phyloP scores from a whole-genome alignment of 37 sponge, comb jelly and placozoan genomes.

The Spongilla lacustris region DNA sequence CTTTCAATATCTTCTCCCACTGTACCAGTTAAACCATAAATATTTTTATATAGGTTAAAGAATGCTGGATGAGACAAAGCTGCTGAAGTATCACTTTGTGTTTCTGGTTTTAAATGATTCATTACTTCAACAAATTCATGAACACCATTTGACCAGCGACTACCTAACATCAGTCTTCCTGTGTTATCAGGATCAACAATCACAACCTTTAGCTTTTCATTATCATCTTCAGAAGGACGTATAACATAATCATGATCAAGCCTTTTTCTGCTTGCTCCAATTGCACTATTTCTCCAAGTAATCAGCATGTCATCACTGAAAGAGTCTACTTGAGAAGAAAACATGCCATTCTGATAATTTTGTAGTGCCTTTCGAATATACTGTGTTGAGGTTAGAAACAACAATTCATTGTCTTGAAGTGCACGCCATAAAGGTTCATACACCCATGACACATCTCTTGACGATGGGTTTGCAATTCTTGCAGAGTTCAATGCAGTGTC shows the following conservation, averaged over 20 bases:
- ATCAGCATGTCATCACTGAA: not conserved
- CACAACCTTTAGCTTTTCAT: not conserved
- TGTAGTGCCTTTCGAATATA: not conserved
- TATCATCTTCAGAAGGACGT: not conserved
- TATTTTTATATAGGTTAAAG: not conserved
- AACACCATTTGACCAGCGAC: conserved; percentile 15
- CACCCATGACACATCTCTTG: not conserved
- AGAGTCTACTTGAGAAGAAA: not conserved
- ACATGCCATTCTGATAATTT: not conserved
- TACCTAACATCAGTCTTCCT: conserved; percentile 3
- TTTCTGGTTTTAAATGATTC: not conserved
- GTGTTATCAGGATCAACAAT: conserved; percentile 12
- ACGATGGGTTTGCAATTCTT: not conserved
- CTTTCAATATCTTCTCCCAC: not conserved
- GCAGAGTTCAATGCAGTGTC: not conserved
- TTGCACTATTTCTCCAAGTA: not conserved
- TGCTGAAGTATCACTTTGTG: not conserved
- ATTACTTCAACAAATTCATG: conserved; percentile 16
- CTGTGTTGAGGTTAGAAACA: not conserved
- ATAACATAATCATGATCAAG: conserved; percentile 8
- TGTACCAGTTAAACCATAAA: not conserved
- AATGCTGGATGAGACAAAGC: not conserved
- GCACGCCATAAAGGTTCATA: not conserved
- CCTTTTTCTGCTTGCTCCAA: not conserved
- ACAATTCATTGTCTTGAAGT: not conserved